Conservation (phyloP, 2,113 vertebrate genomes). For the Cacatua alba region DNA sequence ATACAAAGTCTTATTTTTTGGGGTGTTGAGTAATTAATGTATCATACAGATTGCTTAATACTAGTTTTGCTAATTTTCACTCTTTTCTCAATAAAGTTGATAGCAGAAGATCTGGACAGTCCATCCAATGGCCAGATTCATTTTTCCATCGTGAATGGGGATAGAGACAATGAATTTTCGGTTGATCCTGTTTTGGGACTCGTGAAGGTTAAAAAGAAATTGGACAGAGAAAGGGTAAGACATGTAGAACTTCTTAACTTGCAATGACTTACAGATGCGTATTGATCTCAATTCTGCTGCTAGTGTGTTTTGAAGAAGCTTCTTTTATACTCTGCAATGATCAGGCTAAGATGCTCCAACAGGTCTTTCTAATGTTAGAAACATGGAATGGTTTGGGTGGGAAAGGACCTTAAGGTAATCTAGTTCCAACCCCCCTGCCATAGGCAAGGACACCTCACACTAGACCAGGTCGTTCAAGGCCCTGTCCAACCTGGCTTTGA, state of each 20-base stretch:
- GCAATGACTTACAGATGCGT: background rate
- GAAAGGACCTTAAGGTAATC: background rate
- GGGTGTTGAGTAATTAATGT: background rate
- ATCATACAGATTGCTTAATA: background rate
- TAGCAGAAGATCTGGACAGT: constrained; percentile 93
- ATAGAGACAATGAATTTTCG: constrained; percentile 89
- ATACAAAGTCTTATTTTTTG: background rate
- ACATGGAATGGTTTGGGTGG: background rate
- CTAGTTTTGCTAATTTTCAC: background rate
- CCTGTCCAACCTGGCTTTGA: background rate
- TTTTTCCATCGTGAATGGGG: constrained; percentile 91
- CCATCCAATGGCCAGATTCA: constrained; percentile 86
- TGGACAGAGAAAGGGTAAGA: constrained; percentile 94
- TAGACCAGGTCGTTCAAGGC: background rate
- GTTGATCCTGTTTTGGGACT: constrained; percentile 88
- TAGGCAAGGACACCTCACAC: background rate
- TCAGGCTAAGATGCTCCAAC: background rate
- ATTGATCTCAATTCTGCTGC: background rate
- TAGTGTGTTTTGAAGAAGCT: background rate
- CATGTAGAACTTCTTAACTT: background rate
- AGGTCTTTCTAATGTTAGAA: background rate
- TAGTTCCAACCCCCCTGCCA: background rate
- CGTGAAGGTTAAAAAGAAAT: constrained; percentile 92
- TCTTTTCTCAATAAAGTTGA: constrained; percentile 77
- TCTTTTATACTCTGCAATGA: background rate